Conservation (phyloP, 2,797 vertebrate genomes). For the Halcyon leucocephala region DNA sequence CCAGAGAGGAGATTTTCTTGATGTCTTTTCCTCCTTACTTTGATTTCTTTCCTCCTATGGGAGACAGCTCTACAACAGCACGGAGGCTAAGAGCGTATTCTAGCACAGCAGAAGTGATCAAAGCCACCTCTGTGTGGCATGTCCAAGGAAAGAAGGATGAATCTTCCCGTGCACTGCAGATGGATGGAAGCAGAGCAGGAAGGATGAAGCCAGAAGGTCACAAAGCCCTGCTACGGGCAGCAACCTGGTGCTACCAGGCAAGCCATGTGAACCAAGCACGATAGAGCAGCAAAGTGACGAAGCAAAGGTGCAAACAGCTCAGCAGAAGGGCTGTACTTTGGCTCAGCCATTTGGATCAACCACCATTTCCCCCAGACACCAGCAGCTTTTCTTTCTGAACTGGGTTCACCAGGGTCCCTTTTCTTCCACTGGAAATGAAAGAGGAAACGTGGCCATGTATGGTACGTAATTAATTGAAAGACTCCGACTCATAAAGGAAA, state of each 20-base stretch:
- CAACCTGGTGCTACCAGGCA: background rate
- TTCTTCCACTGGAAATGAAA: background rate
- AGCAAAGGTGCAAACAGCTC: background rate
- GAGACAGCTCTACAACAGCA: background rate
- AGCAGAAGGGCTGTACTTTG: too few species aligned
- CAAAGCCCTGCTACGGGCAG: background rate
- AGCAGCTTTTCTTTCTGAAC: background rate
- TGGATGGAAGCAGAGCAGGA: background rate
- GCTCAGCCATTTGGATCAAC: too few species aligned
- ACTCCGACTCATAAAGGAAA: background rate
- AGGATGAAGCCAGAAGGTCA: background rate
- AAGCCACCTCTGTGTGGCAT: background rate
- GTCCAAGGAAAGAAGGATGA: background rate
- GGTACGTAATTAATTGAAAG: background rate
- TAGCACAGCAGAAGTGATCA: background rate
- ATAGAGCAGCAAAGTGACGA: background rate
- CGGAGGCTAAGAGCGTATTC: background rate
- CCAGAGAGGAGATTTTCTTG: background rate
- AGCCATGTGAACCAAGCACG: background rate
- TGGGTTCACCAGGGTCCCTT: background rate
- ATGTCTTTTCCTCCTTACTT: background rate
- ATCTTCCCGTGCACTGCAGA: accelerated
- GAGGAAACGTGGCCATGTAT: background rate
- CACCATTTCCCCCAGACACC: background rate
- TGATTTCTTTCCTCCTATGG: background rate